These are phyloP conservation scores for Drosophila parvula DNA, from an alignment of 1,140 invertebrate species.

Conservation along the genomic window DNA sequence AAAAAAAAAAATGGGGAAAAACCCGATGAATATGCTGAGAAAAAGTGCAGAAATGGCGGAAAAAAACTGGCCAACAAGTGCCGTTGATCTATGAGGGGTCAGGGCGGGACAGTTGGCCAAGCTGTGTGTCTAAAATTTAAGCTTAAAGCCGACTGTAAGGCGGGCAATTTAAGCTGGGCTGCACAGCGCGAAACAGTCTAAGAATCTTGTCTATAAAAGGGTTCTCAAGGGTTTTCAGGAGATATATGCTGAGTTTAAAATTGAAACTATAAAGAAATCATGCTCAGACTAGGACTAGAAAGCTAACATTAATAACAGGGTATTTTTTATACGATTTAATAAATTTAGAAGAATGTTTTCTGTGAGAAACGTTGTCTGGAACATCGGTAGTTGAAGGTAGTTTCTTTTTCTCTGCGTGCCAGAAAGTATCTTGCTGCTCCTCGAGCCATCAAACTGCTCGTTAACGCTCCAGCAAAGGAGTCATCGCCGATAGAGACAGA, in stretches of 20 bases:
- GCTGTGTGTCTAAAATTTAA: slow-evolving; percentile 37
- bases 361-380: no score
- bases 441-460: slow-evolving; percentile 51
- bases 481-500: slow-evolving; percentile 32
- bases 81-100: slow-evolving; percentile 60
- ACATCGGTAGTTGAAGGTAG: no score
- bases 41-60: slow-evolving; percentile 33
- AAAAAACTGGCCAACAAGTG: slow-evolving; percentile 64
- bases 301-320: background rate
- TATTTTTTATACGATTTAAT: no score
- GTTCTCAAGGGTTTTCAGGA: no score
- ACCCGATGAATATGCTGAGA: background rate
- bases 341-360: no score
- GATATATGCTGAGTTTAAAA: background rate
- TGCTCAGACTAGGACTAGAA: background rate
- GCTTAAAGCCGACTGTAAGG: slow-evolving; percentile 21
- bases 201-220: no score
- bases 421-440: slow-evolving; percentile 19
- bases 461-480: slow-evolving; percentile 44
- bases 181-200: background rate
- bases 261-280: no score
- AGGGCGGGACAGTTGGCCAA: slow-evolving; percentile 50
- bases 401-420: slow-evolving; percentile 2
- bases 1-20: slow-evolving; percentile 12
- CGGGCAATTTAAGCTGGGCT: slow-evolving; percentile 13